Percentiles rank a stretch among this genome's conserved stretches.
Evolutionary conservation across 1,140 invertebrate species (phyloP).

Genomic region (Nylanderia fulva): DNA sequence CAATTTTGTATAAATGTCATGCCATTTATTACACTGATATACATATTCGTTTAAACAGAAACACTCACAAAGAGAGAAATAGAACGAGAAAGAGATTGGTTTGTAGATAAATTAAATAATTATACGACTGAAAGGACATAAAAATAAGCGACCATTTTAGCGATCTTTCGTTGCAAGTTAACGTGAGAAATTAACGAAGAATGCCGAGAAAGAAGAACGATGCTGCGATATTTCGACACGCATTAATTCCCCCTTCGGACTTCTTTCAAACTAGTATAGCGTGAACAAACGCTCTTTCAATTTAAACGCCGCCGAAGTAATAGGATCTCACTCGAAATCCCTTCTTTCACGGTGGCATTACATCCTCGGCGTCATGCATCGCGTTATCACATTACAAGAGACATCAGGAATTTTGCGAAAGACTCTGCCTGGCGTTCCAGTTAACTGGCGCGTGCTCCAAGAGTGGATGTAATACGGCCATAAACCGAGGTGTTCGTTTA

Average conservation of each 20-base stretch:
- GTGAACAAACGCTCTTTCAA: constrained; percentile 46
- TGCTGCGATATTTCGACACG: background rate
- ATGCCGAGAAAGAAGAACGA: background rate
- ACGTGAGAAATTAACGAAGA: constrained; percentile 26
- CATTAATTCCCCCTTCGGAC: constrained; percentile 40
- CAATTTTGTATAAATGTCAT: constrained; percentile 25
- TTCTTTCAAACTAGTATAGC: constrained; percentile 35
- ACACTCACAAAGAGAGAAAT: background rate
- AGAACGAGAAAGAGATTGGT: background rate
- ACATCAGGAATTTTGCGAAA: constrained; percentile 64
- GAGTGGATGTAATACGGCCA: constrained; percentile 30
- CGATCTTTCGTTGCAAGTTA: background rate
- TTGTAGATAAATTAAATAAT: constrained; percentile 27
- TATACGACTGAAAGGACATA: background rate
- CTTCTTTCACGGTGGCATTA: constrained; percentile 55
- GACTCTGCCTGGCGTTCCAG: constrained; percentile 29
- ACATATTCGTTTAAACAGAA: background rate
- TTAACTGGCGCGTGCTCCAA: constrained; percentile 43
- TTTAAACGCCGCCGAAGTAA: constrained; percentile 56
- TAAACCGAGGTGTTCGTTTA: constrained; percentile 42
- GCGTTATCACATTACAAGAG: constrained; percentile 66
- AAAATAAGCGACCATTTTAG: constrained; percentile 6
- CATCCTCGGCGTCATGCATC: constrained; percentile 35
- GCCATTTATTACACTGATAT: constrained; percentile 2
- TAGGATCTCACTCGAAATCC: constrained; percentile 65